Percentiles rank a stretch among this genome's conserved stretches.
phyloP scores from a whole-genome alignment of 1,140 invertebrate species.

The Drosophila pectinifera region DNA sequence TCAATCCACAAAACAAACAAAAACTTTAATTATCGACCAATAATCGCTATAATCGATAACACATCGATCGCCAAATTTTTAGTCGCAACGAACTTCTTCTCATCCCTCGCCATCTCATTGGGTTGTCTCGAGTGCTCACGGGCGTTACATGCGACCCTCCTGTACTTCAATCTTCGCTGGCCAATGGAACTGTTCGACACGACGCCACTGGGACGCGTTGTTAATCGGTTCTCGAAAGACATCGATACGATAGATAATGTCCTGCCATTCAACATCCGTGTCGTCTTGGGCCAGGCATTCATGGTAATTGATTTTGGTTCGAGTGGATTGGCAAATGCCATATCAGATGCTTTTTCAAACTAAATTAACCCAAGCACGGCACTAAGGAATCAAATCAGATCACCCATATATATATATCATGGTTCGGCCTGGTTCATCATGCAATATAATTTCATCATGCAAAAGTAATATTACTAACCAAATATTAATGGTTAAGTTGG shows the following conservation, averaged over 20 bases:
- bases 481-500: background rate
- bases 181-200: conserved; percentile 92
- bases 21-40: conserved; percentile 8
- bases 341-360: conserved; percentile 3
- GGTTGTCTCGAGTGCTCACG: conserved; percentile 80
- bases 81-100: conserved; percentile 84
- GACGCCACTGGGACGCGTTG: conserved; percentile 90
- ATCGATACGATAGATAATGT: conserved; percentile 89
- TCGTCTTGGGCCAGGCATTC: conserved; percentile 75
- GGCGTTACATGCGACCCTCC: conserved; percentile 87
- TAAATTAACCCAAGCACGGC: conserved; percentile 26
- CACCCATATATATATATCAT: conserved; percentile 20
- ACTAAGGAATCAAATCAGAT: conserved; percentile 3
- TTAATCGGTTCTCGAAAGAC: conserved; percentile 92
- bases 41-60: conserved; percentile 10
- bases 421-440: conserved; percentile 18
- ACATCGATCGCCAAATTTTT: conserved; percentile 12
- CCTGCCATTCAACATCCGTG: conserved; percentile 84
- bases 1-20: conserved; percentile 5
- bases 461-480: background rate
- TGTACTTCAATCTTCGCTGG: conserved; percentile 88
- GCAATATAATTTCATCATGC: background rate
- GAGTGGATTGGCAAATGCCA: background rate
- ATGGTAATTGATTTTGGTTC: conserved; percentile 73
- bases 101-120: conserved; percentile 83